Evolutionary conservation across 2,888 invertebrate species (phyloP).

Genomic region (Xanthia icteritia): DNA sequence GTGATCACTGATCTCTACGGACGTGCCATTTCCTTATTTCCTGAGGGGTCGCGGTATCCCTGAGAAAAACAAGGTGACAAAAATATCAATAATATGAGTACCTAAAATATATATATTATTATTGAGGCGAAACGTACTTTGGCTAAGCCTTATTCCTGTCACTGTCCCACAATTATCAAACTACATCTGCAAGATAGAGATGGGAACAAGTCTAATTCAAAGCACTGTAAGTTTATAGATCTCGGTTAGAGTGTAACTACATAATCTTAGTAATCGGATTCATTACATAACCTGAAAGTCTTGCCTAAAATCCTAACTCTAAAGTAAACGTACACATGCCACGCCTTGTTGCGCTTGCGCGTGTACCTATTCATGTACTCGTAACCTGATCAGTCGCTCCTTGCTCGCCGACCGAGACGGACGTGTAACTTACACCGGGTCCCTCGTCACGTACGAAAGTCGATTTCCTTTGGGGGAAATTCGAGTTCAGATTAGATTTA

Average conservation of each 20-base stretch:
- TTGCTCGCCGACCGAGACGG: slow-evolving; percentile 79
- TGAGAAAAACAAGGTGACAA: background rate
- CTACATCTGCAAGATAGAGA: background rate
- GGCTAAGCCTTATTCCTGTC: background rate
- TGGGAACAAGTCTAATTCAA: background rate
- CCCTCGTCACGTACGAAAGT: slow-evolving; percentile 75
- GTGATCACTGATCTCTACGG: background rate
- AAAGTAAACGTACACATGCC: slow-evolving; percentile 10
- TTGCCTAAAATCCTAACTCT: slow-evolving; percentile 7
- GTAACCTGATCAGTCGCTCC: slow-evolving; percentile 80
- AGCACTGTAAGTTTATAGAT: background rate
- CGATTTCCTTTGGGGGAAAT: slow-evolving; percentile 79
- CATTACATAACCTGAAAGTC: slow-evolving; percentile 10
- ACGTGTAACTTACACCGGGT: slow-evolving; percentile 78
- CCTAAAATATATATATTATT: background rate
- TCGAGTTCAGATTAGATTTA: slow-evolving; percentile 59
- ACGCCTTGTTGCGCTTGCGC: slow-evolving; percentile 59
- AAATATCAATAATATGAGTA: background rate
- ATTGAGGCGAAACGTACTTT: background rate
- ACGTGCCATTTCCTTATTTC: background rate
- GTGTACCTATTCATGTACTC: slow-evolving; percentile 70
- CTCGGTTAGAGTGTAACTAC: background rate
- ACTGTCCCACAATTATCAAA: background rate
- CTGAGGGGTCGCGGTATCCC: background rate
- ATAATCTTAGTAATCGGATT: background rate